Conservation (phyloP, 2,113 vertebrate genomes). For the Antechinus flavipes region DNA sequence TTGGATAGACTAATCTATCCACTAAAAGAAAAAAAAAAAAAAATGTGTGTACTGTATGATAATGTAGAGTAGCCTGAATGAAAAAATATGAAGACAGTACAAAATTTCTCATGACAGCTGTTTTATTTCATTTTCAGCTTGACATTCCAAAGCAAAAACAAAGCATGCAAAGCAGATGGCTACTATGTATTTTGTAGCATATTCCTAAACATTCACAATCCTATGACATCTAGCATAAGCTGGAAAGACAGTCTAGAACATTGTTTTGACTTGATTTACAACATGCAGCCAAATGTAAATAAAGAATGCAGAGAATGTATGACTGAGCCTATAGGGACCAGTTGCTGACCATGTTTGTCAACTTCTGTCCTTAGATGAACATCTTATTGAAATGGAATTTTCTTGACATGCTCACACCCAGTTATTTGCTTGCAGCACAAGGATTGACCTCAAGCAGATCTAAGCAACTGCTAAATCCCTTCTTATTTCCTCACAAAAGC, state of each 20-base stretch:
- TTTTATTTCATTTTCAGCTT: conserved; percentile 52
- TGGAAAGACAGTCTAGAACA: conserved; percentile 33
- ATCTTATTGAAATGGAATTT: conserved; percentile 1
- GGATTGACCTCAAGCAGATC: not conserved
- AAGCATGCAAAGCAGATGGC: conserved; percentile 41
- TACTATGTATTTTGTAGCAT: conserved; percentile 39
- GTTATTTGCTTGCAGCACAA: conserved; percentile 6
- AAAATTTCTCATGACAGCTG: conserved; percentile 7
- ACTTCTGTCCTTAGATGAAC: conserved; percentile 4
- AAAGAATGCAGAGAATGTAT: not conserved
- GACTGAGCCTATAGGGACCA: not conserved
- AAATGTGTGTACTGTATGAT: not conserved
- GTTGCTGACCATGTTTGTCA: conserved; percentile 15
- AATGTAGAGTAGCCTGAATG: not conserved
- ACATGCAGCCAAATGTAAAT: not conserved
- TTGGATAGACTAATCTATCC: not conserved
- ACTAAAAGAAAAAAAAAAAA: not conserved
- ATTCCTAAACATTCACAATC: conserved; percentile 25
- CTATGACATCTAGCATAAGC: conserved; percentile 7
- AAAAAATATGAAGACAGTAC: not conserved
- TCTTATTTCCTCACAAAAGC: not conserved
- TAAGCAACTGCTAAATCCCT: not conserved
- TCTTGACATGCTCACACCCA: not conserved
- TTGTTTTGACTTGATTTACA: conserved; percentile 20
- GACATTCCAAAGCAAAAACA: conserved; percentile 33